These are phyloP conservation scores for Ochropleura leucogaster DNA, from an alignment of 2,888 invertebrate genomes.

Conservation along the genomic window DNA sequence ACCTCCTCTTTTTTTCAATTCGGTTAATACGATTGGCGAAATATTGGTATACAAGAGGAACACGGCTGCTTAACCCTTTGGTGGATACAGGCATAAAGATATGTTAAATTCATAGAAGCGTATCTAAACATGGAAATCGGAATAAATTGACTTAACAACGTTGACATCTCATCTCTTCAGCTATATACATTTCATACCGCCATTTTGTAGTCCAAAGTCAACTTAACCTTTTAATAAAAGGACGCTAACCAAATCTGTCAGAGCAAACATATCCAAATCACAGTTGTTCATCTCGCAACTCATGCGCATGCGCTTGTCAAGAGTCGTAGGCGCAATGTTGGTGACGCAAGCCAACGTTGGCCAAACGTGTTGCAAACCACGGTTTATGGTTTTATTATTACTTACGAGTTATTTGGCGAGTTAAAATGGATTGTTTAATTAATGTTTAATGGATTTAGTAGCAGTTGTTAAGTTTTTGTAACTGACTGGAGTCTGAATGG, in stretches of 20 bases:
- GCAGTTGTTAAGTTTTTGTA: not conserved
- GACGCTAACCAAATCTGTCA: constrained; percentile 45
- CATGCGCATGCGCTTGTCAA: constrained; percentile 38
- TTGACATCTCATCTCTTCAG: not conserved
- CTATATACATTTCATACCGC: not conserved
- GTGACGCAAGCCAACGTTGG: constrained; percentile 52
- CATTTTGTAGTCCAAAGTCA: constrained; percentile 13
- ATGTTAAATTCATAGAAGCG: not conserved
- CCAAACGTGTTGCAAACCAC: constrained; percentile 44
- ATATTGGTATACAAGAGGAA: not conserved
- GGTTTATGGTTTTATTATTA: constrained; percentile 18
- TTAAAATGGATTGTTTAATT: constrained; percentile 12
- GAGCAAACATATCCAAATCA: constrained; percentile 53
- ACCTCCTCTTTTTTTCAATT: too few relatives aligned
- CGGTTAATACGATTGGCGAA: not conserved
- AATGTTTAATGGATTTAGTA: not conserved
- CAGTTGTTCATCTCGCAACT: constrained; percentile 49
- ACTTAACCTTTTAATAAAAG: constrained; percentile 39
- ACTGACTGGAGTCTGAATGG: not conserved
- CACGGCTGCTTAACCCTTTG: not conserved
- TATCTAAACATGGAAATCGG: too few relatives aligned
- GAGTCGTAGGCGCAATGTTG: constrained; percentile 48
- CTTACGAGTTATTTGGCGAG: not conserved
- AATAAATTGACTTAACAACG: not conserved
- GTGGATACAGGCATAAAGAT: not conserved